Percentiles rank a stretch among this genome's conserved stretches.
Evolutionary conservation across 1,140 invertebrate genomes (phyloP).

Genomic region (Cydia amplana): DNA sequence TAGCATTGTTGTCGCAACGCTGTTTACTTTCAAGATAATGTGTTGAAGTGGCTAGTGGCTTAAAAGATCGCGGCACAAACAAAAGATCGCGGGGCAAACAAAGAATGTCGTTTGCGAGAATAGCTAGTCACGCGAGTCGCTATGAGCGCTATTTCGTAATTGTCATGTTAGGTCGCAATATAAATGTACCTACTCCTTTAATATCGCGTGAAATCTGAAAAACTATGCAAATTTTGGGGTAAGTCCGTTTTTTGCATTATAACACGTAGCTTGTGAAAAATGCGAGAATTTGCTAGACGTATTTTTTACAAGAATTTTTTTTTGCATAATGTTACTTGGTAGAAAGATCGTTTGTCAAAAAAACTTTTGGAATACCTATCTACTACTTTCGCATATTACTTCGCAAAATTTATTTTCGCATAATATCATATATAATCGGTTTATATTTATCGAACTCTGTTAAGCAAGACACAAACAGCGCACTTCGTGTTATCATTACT

Average conservation of each 20-base stretch:
- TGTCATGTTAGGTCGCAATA: neutral
- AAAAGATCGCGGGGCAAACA: neutral
- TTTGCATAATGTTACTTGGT: too few relatives aligned
- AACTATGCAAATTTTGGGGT: too few relatives aligned
- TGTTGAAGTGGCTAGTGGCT: constrained; percentile 11
- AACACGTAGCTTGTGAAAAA: too few relatives aligned
- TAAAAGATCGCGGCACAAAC: constrained; percentile 12
- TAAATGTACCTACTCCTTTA: neutral
- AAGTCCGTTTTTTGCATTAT: too few relatives aligned
- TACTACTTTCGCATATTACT: too few relatives aligned
- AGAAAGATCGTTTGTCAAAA: too few relatives aligned
- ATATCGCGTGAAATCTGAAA: too few relatives aligned
- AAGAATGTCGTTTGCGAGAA: constrained; percentile 19
- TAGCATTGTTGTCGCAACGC: constrained; percentile 3
- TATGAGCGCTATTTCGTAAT: constrained; percentile 20
- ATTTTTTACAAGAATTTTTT: too few relatives aligned
- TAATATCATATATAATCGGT: too few relatives aligned
- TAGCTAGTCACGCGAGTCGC: neutral
- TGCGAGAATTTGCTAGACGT: neutral
- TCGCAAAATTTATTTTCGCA: too few relatives aligned
- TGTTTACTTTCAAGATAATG: constrained; percentile 8
- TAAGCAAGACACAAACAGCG: neutral
- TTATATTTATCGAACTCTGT: neutral
- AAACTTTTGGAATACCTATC: too few relatives aligned
- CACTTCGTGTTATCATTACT: neutral